These are phyloP conservation scores for Geodia barretti DNA, from an alignment of 37 sponge, comb jelly and placozoan genomes.

Conservation along the genomic window DNA sequence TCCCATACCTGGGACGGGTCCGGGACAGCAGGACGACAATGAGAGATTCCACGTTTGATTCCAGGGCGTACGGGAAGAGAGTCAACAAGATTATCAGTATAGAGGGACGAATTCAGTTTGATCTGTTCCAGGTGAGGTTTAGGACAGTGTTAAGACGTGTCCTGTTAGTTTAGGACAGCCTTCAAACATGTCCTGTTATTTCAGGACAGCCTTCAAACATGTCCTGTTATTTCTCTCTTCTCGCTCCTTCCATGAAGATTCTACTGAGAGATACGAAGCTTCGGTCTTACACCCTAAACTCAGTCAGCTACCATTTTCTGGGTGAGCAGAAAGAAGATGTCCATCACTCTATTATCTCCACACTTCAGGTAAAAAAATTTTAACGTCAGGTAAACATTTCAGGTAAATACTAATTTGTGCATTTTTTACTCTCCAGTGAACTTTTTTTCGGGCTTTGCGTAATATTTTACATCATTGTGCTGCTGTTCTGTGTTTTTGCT, in stretches of 20 bases:
- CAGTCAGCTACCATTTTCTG: conserved; percentile 97
- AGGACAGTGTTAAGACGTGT: not conserved
- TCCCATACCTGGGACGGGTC: conserved; percentile 89
- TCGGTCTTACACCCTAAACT: conserved; percentile 96
- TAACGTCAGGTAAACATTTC: not conserved
- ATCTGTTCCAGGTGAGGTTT: conserved; percentile 96
- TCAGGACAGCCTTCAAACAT: no score
- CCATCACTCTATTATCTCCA: conserved; percentile 91
- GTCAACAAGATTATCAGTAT: conserved; percentile 93
- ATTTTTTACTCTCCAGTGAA: not conserved
- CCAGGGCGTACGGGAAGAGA: conserved; percentile 96
- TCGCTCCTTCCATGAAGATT: conserved; percentile 37
- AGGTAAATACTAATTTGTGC: not conserved
- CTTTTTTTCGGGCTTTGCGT: no score
- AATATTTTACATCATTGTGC: no score
- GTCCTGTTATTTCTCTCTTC: no score
- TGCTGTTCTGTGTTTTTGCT: no score
- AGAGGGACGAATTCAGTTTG: conserved; percentile 94
- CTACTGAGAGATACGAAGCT: conserved; percentile 90
- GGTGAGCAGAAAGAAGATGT: conserved; percentile 98
- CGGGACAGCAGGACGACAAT: conserved; percentile 61
- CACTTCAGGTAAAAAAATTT: conserved; percentile 71
- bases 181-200: no score
- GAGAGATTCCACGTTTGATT: conserved; percentile 90
- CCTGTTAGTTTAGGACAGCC: no score